Conservation (phyloP, 2,888 invertebrate species). For the Apantesis nais region DNA sequence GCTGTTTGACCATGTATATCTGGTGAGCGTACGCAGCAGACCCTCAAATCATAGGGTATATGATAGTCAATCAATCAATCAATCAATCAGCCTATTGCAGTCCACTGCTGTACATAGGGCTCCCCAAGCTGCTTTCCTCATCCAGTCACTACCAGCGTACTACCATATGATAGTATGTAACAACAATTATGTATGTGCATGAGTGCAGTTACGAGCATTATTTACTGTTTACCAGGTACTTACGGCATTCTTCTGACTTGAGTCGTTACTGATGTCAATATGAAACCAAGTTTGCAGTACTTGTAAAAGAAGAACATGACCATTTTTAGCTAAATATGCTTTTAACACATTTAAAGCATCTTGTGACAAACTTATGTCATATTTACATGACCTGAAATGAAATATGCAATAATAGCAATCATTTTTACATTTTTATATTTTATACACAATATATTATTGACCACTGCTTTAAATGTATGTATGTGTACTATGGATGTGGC, state of each 20-base stretch:
- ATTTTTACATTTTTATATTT: too few species aligned
- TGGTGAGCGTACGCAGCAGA: too few species aligned
- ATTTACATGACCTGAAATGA: slow-evolving; percentile 88
- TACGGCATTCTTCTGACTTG: slow-evolving; percentile 71
- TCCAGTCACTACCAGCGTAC: too few species aligned
- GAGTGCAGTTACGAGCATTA: not conserved
- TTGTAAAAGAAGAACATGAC: slow-evolving; percentile 89
- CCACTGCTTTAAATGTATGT: not conserved
- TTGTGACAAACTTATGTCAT: slow-evolving; percentile 88
- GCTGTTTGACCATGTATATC: too few species aligned
- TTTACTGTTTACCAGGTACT: slow-evolving; percentile 38
- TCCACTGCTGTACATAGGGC: too few species aligned
- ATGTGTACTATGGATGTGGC: too few species aligned
- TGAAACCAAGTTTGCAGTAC: slow-evolving; percentile 88
- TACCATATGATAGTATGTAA: too few species aligned
- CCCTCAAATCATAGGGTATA: too few species aligned
- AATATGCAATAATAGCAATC: not conserved
- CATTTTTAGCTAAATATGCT: slow-evolving; percentile 88
- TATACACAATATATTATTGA: not conserved
- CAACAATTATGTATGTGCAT: too few species aligned
- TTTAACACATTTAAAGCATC: slow-evolving; percentile 87
- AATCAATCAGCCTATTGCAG: too few species aligned
- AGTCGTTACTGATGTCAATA: slow-evolving; percentile 83
- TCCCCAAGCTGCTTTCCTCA: too few species aligned
- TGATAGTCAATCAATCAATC: too few species aligned